A percentile compares a stretch with the other conserved stretches of the same genome.
These are phyloP conservation scores for Ferdinandea cuprea DNA, from an alignment of 2,888 invertebrate species.

Conservation along the genomic window DNA sequence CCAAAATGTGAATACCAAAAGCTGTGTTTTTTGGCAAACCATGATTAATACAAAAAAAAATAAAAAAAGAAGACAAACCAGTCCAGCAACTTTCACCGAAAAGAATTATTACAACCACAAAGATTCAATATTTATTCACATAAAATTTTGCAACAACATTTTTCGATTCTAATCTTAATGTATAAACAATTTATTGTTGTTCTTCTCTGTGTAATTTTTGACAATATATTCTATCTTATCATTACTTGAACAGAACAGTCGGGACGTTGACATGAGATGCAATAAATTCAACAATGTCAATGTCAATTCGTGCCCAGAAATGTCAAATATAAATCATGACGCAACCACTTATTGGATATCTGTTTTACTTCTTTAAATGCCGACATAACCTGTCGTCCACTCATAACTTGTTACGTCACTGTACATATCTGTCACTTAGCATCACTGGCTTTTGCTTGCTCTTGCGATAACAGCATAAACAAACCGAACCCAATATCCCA, in stretches of 20 bases:
- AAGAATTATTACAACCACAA: too few relatives aligned
- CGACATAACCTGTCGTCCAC: background rate
- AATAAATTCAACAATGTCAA: conserved; percentile 1
- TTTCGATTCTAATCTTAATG: background rate
- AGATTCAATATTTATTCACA: too few relatives aligned
- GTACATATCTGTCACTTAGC: background rate
- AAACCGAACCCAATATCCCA: conserved; percentile 20
- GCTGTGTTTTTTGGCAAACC: too few relatives aligned
- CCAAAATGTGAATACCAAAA: too few relatives aligned
- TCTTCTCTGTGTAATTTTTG: background rate
- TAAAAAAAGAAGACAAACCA: too few relatives aligned
- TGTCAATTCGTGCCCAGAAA: background rate
- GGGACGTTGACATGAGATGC: background rate
- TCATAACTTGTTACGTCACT: conserved; percentile 6
- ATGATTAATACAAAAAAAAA: too few relatives aligned
- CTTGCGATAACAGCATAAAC: conserved; percentile 32
- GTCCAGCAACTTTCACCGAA: too few relatives aligned
- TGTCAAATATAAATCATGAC: background rate
- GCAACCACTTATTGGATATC: background rate
- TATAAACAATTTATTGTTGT: too few relatives aligned
- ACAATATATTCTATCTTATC: conserved; percentile 2
- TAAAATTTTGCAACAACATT: too few relatives aligned
- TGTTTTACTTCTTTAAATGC: background rate
- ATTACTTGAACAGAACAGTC: background rate
- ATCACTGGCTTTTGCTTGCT: too few relatives aligned